A percentile compares a stretch with the other conserved stretches of the same genome.
phyloP scores from a whole-genome alignment of 2,113 vertebrate genomes.

The Cairina moschata region DNA sequence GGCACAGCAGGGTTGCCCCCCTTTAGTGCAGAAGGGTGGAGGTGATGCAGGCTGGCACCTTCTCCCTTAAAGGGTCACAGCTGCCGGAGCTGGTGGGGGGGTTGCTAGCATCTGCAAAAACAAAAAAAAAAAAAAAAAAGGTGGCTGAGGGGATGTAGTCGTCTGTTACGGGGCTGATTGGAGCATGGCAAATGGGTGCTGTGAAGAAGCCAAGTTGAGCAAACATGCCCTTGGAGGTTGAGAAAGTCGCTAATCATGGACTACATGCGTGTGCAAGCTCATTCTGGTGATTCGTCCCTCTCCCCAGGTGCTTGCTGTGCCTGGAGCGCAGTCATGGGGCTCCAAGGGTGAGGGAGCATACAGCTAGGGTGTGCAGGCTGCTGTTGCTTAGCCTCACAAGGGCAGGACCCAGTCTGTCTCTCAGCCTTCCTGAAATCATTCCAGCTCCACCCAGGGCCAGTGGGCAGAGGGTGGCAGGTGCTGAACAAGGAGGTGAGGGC shows the following conservation, averaged over 20 bases:
- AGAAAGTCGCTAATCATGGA: not conserved
- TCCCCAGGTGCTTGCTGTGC: not conserved
- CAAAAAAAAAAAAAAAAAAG: no score
- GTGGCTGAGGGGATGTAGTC: no score
- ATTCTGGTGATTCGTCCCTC: not conserved
- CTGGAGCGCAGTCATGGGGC: not conserved
- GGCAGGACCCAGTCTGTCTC: not conserved
- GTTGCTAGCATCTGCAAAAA: not conserved
- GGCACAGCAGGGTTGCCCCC: fast-evolving
- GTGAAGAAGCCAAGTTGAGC: no score
- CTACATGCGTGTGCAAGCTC: no score
- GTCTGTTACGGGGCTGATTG: not conserved
- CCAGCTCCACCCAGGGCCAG: not conserved
- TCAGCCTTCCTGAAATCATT: not conserved
- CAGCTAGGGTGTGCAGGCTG: not conserved
- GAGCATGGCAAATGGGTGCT: not conserved
- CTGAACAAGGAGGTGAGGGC: not conserved
- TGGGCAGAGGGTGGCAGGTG: not conserved
- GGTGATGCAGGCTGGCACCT: no score
- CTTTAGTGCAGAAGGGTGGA: no score
- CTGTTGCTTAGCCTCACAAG: not conserved
- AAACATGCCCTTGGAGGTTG: fast-evolving
- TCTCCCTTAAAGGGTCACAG: not conserved
- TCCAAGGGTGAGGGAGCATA: not conserved
- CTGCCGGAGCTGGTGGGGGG: not conserved